These are phyloP conservation scores for Sinohyriopsis cumingii DNA, from an alignment of 2,888 invertebrate genomes.

Conservation along the genomic window DNA sequence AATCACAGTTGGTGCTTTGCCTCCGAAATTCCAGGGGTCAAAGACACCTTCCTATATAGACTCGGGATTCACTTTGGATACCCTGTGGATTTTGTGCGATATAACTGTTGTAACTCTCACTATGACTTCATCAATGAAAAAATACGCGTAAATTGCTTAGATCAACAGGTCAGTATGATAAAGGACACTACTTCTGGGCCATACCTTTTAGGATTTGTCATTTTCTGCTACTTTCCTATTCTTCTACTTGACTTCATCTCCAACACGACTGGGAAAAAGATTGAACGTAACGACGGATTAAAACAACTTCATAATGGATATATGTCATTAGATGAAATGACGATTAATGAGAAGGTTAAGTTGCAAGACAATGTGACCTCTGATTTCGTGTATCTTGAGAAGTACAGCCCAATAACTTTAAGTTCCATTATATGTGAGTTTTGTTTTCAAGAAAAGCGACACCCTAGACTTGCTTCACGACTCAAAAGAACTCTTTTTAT, in stretches of 20 bases:
- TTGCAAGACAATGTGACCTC: not conserved
- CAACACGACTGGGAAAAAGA: not conserved
- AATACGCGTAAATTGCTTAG: too few relatives aligned
- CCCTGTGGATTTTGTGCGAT: constrained; percentile 19
- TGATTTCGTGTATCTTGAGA: constrained; percentile 16
- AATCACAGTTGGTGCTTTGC: constrained; percentile 13
- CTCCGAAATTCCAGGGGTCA: constrained; percentile 16
- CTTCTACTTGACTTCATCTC: constrained; percentile 5
- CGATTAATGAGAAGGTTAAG: not conserved
- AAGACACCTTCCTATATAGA: constrained; percentile 15
- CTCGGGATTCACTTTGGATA: constrained; percentile 22
- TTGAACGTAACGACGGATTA: not conserved
- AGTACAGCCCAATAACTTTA: constrained; percentile 17
- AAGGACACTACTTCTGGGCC: constrained; percentile 13
- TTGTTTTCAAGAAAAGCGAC: constrained; percentile 12
- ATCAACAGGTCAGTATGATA: too few relatives aligned
- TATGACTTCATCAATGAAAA: too few relatives aligned
- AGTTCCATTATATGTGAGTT: constrained; percentile 11
- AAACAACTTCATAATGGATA: too few relatives aligned
- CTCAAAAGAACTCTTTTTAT: constrained; percentile 14
- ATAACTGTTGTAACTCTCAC: constrained; percentile 17
- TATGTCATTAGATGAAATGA: too few relatives aligned
- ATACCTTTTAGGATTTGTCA: constrained; percentile 16
- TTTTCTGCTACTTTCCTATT: constrained; percentile 22
- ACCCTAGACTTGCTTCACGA: constrained; percentile 17